A percentile compares a stretch with the other conserved stretches of the same genome.
Evolutionary conservation across 2,113 vertebrate genomes (phyloP).

Genomic region (Erinaceus europaeus): DNA sequence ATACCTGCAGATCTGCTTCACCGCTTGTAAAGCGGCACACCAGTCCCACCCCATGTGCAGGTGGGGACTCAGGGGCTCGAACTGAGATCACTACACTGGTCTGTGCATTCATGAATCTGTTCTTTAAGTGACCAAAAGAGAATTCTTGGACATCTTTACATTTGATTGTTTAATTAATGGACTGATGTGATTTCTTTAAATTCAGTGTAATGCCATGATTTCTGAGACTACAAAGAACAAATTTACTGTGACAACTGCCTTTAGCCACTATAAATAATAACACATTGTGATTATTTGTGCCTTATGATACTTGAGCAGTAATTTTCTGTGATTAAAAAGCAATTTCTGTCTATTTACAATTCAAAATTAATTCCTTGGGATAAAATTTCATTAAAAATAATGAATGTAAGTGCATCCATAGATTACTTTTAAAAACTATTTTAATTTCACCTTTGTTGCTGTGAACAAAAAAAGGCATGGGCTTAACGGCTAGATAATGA

Average conservation of each 20-base stretch:
- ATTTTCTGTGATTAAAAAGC: slow-evolving; percentile 20
- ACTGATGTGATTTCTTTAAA: not conserved
- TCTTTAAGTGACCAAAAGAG: not conserved
- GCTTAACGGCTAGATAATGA: slow-evolving; percentile 37
- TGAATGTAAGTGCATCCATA: not conserved
- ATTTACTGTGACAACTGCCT: not conserved
- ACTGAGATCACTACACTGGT: no score
- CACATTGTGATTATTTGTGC: not conserved
- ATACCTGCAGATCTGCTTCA: no score
- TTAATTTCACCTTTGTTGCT: not conserved
- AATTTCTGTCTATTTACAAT: not conserved
- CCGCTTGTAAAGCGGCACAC: no score
- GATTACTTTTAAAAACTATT: slow-evolving; percentile 29
- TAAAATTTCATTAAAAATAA: slow-evolving; percentile 34
- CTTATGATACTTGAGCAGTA: not conserved
- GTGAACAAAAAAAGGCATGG: slow-evolving; percentile 6
- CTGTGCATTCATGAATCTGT: not conserved
- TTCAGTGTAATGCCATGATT: not conserved
- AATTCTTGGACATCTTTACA: not conserved
- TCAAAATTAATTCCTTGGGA: not conserved
- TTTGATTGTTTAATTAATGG: not conserved
- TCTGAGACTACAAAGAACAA: not conserved
- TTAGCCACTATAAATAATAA: not conserved
- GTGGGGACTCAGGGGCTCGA: no score
- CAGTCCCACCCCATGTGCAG: no score